These are phyloP conservation scores for Lysiphlebus fabarum DNA, from an alignment of 1,140 invertebrate species.

Conservation along the genomic window DNA sequence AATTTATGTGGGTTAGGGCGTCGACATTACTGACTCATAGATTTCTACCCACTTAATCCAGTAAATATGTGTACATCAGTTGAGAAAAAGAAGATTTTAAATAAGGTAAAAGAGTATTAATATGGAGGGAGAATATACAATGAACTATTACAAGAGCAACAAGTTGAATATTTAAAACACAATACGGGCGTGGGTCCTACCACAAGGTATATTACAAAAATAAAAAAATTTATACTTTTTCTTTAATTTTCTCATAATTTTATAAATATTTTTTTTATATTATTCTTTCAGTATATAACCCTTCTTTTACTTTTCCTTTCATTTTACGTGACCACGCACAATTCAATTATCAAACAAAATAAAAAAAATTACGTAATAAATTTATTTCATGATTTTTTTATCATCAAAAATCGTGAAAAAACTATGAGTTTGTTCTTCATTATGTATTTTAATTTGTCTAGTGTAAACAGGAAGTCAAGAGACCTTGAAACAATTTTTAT, in stretches of 20 bases:
- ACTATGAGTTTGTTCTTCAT: too few relatives aligned
- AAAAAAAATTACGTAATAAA: conserved; percentile 30
- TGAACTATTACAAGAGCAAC: conserved; percentile 24
- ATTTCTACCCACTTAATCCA: conserved; percentile 28
- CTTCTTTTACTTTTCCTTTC: conserved; percentile 32
- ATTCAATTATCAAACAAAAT: background rate
- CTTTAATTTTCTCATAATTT: conserved; percentile 10
- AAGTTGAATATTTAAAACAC: conserved; percentile 24
- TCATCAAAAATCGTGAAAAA: too few relatives aligned
- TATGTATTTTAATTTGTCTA: too few relatives aligned
- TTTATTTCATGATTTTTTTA: conserved; percentile 18
- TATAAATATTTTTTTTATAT: conserved; percentile 11
- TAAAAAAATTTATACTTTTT: conserved; percentile 18
- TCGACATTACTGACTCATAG: conserved; percentile 26
- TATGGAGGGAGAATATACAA: conserved; percentile 14
- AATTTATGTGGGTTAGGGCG: conserved; percentile 31
- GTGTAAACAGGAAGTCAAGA: background rate
- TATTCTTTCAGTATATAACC: background rate
- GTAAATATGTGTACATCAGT: conserved; percentile 16
- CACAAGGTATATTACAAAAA: conserved; percentile 10
- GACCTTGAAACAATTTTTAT: conserved; percentile 38
- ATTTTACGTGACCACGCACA: conserved; percentile 12
- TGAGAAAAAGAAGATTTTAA: conserved; percentile 4
- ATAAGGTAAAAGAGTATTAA: conserved; percentile 3
- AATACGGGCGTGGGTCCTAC: conserved; percentile 28